These are phyloP conservation scores for Alectura lathami DNA, from an alignment of 2,113 vertebrate genomes.

Conservation along the genomic window DNA sequence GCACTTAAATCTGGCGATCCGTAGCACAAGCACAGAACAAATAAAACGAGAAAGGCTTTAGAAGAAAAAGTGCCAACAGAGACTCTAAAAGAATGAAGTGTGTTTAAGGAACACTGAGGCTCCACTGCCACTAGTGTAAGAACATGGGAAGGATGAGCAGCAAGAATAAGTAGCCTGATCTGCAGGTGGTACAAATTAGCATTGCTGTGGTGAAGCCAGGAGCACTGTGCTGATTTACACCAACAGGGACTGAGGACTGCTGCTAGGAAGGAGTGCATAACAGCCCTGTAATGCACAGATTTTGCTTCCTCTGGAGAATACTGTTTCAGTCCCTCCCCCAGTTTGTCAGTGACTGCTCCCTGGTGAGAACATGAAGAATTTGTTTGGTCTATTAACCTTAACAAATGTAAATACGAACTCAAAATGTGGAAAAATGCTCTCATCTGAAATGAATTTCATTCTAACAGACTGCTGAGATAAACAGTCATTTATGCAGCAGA, in stretches of 20 bases:
- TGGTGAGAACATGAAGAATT: slow-evolving; percentile 71
- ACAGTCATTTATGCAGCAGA: neutral
- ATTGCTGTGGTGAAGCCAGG: neutral
- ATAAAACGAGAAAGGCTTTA: neutral
- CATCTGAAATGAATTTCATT: slow-evolving; percentile 59
- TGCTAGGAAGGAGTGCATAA: neutral
- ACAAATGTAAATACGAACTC: slow-evolving; percentile 70
- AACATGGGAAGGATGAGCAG: neutral
- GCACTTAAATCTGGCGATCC: neutral
- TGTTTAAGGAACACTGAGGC: neutral
- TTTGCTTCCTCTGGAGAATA: slow-evolving; percentile 11
- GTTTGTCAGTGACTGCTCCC: slow-evolving; percentile 43
- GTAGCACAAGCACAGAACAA: neutral
- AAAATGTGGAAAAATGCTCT: slow-evolving; percentile 47
- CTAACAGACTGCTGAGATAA: slow-evolving; percentile 58
- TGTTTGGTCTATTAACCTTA: slow-evolving; percentile 75
- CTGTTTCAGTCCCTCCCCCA: neutral
- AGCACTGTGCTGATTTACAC: neutral
- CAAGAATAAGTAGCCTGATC: neutral
- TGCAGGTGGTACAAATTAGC: neutral
- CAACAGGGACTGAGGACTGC: neutral
- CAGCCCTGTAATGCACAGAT: neutral
- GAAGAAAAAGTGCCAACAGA: neutral
- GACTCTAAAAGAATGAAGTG: neutral
- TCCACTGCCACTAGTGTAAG: neutral